phyloP scores from a whole-genome alignment of 2,113 vertebrate genomes.

The Aramus guarauna region DNA sequence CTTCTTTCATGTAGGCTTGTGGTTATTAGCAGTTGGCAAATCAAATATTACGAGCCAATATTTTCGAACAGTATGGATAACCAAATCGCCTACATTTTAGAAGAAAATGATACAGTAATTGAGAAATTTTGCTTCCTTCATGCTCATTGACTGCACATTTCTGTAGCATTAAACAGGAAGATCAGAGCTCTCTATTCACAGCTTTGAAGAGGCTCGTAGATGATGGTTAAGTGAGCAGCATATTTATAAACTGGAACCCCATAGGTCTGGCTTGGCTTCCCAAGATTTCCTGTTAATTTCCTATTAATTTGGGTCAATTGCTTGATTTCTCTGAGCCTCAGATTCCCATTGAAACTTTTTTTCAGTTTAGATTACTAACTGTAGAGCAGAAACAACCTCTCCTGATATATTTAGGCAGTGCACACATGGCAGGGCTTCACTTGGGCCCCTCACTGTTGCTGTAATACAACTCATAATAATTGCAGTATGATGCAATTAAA shows the following conservation, averaged over 20 bases:
- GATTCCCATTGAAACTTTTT: neutral
- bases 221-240: neutral
- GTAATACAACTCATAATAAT: neutral
- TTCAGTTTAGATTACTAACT: neutral
- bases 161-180: neutral
- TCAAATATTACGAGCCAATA: neutral
- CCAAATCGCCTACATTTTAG: neutral
- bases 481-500: neutral
- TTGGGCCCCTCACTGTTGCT: neutral
- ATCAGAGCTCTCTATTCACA: neutral
- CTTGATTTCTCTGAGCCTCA: neutral
- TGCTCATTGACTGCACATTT: neutral
- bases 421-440: neutral
- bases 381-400: neutral
- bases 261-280: neutral
- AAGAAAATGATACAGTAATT: neutral
- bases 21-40: neutral
- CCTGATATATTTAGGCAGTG: neutral
- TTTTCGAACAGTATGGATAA: neutral
- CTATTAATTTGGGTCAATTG: neutral
- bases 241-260: neutral
- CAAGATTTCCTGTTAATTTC: neutral
- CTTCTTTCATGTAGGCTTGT: neutral
- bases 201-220: neutral
- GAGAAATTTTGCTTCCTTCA: neutral